phyloP scores from a whole-genome alignment of 1,140 invertebrate genomes.

The Danaus plexippus region DNA sequence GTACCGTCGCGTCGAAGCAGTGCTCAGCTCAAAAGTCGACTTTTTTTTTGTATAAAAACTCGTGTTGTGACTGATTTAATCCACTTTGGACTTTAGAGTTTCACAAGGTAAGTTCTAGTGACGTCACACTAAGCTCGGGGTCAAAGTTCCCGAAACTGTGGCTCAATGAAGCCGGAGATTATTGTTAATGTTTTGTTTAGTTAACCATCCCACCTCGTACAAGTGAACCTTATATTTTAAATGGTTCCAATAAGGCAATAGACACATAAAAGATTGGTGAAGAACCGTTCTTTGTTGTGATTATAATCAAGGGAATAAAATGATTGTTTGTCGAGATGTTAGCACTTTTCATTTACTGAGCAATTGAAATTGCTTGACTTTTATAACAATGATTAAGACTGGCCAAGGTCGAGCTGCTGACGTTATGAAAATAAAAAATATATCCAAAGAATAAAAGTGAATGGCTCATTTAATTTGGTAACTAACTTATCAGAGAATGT shows the following conservation, averaged over 20 bases:
- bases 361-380: conserved; percentile 12
- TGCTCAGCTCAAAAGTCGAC: conserved; percentile 45
- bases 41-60: conserved; percentile 47
- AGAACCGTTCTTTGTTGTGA: no score
- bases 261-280: no score
- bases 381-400: conserved; percentile 7
- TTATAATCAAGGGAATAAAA: conserved; percentile 7
- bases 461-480: no score
- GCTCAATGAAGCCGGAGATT: conserved; percentile 10
- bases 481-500: no score
- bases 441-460: no score
- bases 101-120: conserved; percentile 43
- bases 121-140: conserved; percentile 9
- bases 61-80: conserved; percentile 52
- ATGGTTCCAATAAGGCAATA: no score
- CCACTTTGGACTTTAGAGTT: conserved; percentile 45
- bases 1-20: conserved; percentile 30
- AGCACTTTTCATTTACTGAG: conserved; percentile 9
- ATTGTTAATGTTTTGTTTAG: conserved; percentile 15
- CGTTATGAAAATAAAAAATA: no score
- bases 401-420: conserved; percentile 8
- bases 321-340: conserved; percentile 5
- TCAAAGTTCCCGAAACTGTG: conserved; percentile 16
- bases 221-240: no score
- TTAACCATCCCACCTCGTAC: not conserved